Base-by-base conservation (phyloP, 2,797 vertebrate genomes). In the Molossus alvarezi region DNA sequence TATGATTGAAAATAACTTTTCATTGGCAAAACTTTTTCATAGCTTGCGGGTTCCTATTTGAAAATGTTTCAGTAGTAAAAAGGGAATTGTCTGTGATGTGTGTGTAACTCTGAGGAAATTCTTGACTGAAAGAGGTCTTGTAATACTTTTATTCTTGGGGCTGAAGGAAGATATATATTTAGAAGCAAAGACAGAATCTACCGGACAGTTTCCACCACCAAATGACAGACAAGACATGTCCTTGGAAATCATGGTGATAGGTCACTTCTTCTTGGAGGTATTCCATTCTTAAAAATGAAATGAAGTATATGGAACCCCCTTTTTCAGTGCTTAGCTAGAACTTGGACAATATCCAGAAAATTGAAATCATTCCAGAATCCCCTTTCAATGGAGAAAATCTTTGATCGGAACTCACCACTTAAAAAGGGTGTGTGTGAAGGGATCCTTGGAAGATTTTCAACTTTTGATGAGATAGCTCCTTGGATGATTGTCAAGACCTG, bases 401-500 rank as follows among this genome's bases (percentile, higher is more conserved):
- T 96, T 93, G 88, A 88, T 96, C 1, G 12, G 92, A 97, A 91
- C 86, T 91, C 92, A 91, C 48, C 91, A 95, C 92, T 97, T 92
- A 51, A 84, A 96, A 96, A 94, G 94, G 95, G 96, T 95, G 76
- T 89, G 58, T 88, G 48, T 95, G 80, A 88, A 96, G 89, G 67
- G 90, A 97, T 97, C 95, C 83, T 97, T 97, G 97, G 97, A 98
- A 97, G 97, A 96, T 94, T 95, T 97, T 98, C 97, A 98, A 82
- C 91, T 90, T 91, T 94, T 96, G 96, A 97, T 96, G 97, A 97
- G 94, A 97, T 96, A 96, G 96, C 89, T 96, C 83, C 69, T 97
- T 98, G 97, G 97, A 97, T 96, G 89, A 75, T 95, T 96, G 96
- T 98, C 97, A 97, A 98, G 97, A 97, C 97, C 97, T 94, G 92